These are phyloP conservation scores for Tromatobia lineatoria DNA, from an alignment of 2,888 invertebrate genomes.

Conservation along the genomic window DNA sequence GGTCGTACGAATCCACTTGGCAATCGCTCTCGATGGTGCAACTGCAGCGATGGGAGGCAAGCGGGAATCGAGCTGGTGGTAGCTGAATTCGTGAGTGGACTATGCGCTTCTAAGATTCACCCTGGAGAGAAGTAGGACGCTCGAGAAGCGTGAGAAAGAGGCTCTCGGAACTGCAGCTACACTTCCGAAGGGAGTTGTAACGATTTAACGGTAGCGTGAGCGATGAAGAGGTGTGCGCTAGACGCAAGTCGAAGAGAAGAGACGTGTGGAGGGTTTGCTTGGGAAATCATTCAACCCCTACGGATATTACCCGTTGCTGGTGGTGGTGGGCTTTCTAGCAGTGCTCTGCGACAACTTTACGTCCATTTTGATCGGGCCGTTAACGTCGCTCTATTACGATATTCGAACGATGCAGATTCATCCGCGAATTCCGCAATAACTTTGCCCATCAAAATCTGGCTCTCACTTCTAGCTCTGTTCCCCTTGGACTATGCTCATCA, in stretches of 20 bases:
- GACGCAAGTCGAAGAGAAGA: constrained; percentile 4
- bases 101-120: constrained; percentile 44
- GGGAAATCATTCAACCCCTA: constrained; percentile 40
- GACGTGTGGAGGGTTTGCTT: not conserved
- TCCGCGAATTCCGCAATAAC: constrained; percentile 53
- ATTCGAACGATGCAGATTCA: constrained; percentile 52
- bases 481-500: not conserved
- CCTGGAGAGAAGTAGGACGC: constrained; percentile 8
- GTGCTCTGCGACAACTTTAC: constrained; percentile 9
- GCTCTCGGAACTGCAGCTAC: constrained; percentile 56
- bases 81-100: constrained; percentile 40
- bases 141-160: constrained; percentile 49
- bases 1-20: constrained; percentile 36
- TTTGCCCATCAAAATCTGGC: constrained; percentile 55
- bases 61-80: constrained; percentile 1
- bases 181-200: constrained; percentile 64
- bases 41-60: constrained; percentile 11
- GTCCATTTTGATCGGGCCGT: constrained; percentile 59
- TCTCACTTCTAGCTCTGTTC: constrained; percentile 24
- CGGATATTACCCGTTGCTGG: constrained; percentile 31
- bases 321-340: not conserved
- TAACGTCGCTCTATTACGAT: constrained; percentile 59
- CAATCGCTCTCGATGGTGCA: constrained; percentile 50
- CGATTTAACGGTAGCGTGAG: constrained; percentile 57
- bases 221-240: constrained; percentile 21